Evolutionary conservation across 1,140 invertebrate species (phyloP).

Genomic region (Drosophila insularis): DNA sequence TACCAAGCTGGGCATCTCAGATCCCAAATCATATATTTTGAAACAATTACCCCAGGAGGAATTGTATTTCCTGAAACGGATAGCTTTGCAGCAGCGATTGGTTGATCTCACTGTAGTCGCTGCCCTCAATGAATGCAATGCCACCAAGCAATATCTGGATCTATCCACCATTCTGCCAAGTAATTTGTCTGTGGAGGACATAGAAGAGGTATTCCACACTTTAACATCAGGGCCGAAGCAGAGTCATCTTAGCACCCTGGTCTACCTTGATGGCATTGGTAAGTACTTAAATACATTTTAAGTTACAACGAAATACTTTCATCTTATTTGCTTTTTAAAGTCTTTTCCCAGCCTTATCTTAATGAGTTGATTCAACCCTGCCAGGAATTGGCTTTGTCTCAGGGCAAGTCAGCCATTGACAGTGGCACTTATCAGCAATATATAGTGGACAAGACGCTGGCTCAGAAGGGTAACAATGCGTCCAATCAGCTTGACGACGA

Average conservation of each 20-base stretch:
- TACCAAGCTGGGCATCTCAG: constrained; percentile 92
- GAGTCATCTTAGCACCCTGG: constrained; percentile 82
- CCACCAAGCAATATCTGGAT: constrained; percentile 90
- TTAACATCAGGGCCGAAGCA: constrained; percentile 84
- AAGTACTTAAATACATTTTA: no score
- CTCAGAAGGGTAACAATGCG: constrained; percentile 60
- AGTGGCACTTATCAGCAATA: constrained; percentile 87
- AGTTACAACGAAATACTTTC: background rate
- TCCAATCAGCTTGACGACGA: constrained; percentile 49
- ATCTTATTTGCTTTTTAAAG: constrained; percentile 52
- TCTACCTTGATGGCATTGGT: constrained; percentile 84
- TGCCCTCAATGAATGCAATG: constrained; percentile 92
- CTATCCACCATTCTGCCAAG: constrained; percentile 90
- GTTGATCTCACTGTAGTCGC: constrained; percentile 83
- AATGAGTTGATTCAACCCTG: constrained; percentile 88
- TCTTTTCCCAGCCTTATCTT: constrained; percentile 87
- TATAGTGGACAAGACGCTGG: constrained; percentile 85
- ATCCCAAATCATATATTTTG: constrained; percentile 91
- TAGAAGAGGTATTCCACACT: constrained; percentile 87
- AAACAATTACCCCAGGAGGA: constrained; percentile 90
- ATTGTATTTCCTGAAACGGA: constrained; percentile 88
- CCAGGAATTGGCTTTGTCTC: constrained; percentile 86
- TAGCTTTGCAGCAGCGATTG: constrained; percentile 87
- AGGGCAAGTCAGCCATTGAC: constrained; percentile 88
- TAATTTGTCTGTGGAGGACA: constrained; percentile 90